phyloP scores from a whole-genome alignment of 2,888 invertebrate species.

The Anoplius nigerrimus region DNA sequence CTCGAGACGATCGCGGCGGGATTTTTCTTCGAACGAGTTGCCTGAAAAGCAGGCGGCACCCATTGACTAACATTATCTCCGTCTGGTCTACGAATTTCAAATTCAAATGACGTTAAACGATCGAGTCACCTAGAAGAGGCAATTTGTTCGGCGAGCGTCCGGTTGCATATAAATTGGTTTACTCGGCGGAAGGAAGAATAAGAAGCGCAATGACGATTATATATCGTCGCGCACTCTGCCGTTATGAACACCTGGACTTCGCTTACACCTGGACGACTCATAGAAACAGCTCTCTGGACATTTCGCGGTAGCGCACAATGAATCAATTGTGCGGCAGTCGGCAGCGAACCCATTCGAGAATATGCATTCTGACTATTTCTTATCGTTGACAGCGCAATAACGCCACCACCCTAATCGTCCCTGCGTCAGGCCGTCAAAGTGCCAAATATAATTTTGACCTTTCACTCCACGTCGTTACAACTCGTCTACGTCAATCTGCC shows the following conservation, averaged over 20 bases:
- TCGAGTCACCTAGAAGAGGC: too few relatives aligned
- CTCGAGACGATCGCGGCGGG: too few relatives aligned
- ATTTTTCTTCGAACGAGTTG: too few relatives aligned
- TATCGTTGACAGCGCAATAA: slow-evolving; percentile 33
- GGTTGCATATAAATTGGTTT: background rate
- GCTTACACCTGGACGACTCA: slow-evolving; percentile 35
- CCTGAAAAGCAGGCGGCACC: too few relatives aligned
- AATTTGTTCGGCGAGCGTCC: too few relatives aligned
- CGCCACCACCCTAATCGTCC: slow-evolving; percentile 27
- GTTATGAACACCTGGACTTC: slow-evolving; percentile 37
- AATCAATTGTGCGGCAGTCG: slow-evolving; percentile 35
- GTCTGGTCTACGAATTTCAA: too few relatives aligned
- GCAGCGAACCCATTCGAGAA: slow-evolving; percentile 25
- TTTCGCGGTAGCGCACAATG: slow-evolving; percentile 39
- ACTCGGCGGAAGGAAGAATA: slow-evolving; percentile 6
- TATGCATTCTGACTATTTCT: slow-evolving; percentile 27
- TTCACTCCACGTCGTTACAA: slow-evolving; percentile 23
- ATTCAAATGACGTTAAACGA: too few relatives aligned
- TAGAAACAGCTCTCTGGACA: slow-evolving; percentile 18
- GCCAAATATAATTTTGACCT: slow-evolving; percentile 45
- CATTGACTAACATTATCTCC: too few relatives aligned
- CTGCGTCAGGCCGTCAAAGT: slow-evolving; percentile 12
- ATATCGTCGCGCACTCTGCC: background rate
- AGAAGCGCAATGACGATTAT: background rate
- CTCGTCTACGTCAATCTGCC: slow-evolving; percentile 19